Evolutionary conservation across 2,888 invertebrate species (phyloP), one percentile per base, ranked within the genome.

Genomic region (Emesis furor): DNA sequence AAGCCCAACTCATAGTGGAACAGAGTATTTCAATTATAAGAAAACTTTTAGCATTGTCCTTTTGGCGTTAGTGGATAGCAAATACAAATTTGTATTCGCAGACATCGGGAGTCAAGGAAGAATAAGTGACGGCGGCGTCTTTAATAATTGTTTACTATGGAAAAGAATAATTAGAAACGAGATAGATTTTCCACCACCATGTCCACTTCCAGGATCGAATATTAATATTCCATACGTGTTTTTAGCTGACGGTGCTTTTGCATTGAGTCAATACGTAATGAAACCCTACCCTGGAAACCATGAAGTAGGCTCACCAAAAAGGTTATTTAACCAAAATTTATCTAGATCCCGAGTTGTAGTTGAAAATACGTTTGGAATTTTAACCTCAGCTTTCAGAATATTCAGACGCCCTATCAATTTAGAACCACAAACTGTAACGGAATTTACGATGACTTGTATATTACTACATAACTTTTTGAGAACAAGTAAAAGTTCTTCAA

Each of bases 401-500:
- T 83, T 74, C 24, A 76, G 62, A 65, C 76, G 76, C 71, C 83
- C 82, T 37, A 81, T 84, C 1, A 1, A 14, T 5, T 76, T 81
- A 72, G n/a, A 79, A 67, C 85, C 85, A 73, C 59, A 86, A 69
- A 90, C 81, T 86, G 91, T 89, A 17, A 14, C 90, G 62, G 6
- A 86, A 81, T 37, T 92, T 59, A 90, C 89, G 51, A 91, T 91
- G 90, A 91, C 91, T 46, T 91, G 92, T 88, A 81, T 91, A 78
- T 75, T 90, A 78, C 81, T 92, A 81, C 92, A 92, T 79, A 90
- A 90, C 83, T 89, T 82, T 82, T 72, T 78, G 35, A 72, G 72
- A 42, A 24, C 24, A 24, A 24, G 24, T 24, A 88, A 84, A 83
- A 91, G 85, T 73, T 91, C 91, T 35, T 73, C 84, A 78, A 55